A percentile compares a stretch with the other conserved stretches of the same genome.
These are phyloP conservation scores for Epinotia nisella DNA, from an alignment of 2,888 invertebrate species.

Conservation along the genomic window DNA sequence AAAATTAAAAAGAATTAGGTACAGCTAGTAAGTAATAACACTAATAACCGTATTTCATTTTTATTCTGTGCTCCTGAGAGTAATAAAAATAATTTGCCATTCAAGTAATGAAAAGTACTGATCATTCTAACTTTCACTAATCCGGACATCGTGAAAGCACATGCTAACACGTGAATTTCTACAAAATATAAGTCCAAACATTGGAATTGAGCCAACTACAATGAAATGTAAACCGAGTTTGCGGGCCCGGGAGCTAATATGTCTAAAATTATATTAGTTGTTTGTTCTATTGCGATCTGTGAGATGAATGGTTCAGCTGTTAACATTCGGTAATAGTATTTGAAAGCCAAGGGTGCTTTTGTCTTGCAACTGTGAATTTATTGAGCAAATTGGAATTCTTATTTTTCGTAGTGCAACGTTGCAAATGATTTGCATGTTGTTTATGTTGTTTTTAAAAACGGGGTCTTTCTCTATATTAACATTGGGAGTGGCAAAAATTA, in stretches of 20 bases:
- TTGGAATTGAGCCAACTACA: constrained; percentile 28
- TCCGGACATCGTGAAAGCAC: not conserved
- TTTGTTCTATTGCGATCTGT: not conserved
- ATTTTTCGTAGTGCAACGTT: not conserved
- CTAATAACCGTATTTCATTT: no score
- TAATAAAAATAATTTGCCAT: constrained; percentile 51
- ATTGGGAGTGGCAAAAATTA: not conserved
- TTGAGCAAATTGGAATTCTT: not conserved
- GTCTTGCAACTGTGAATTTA: not conserved
- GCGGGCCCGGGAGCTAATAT: constrained; percentile 5
- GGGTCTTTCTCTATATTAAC: not conserved
- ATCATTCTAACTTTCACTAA: not conserved
- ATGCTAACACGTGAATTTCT: constrained; percentile 10
- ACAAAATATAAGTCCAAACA: constrained; percentile 6
- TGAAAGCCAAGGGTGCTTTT: constrained; percentile 6
- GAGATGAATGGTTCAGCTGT: constrained; percentile 1
- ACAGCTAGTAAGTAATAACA: no score
- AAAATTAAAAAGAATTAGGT: not conserved
- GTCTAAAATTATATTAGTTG: constrained; percentile 9
- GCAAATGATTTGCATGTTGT: not conserved
- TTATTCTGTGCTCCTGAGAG: constrained; percentile 49
- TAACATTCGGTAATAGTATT: constrained; percentile 7
- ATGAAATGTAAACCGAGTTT: constrained; percentile 27
- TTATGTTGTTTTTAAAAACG: no score
- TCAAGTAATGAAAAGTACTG: not conserved